Conservation (phyloP, 2,888 invertebrate species). For the Teinopalpus imperialis region DNA sequence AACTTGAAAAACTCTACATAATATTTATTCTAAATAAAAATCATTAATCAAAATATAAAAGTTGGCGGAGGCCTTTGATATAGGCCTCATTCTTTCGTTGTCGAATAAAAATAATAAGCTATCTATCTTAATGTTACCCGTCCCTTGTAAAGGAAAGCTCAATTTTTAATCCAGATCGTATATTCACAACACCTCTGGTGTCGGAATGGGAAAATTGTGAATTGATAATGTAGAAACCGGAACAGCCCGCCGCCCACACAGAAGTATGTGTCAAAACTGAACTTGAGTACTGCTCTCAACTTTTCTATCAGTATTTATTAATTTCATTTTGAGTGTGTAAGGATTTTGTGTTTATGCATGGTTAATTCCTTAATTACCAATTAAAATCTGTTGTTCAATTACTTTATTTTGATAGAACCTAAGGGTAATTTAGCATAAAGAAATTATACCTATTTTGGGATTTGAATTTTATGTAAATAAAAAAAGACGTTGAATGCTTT, state of each 20-base stretch:
- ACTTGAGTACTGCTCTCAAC: conserved; percentile 36
- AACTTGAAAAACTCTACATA: too few species aligned
- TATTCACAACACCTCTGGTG: conserved; percentile 25
- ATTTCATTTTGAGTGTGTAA: conserved; percentile 56
- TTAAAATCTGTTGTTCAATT: conserved; percentile 3
- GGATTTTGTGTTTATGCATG: conserved; percentile 44
- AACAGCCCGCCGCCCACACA: conserved; percentile 24
- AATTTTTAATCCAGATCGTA: conserved; percentile 15
- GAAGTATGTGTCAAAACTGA: conserved; percentile 27
- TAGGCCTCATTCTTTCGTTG: conserved; percentile 18
- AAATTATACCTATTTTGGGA: too few species aligned
- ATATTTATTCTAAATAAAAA: conserved; percentile 37
- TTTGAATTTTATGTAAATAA: too few species aligned
- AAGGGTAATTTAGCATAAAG: too few species aligned
- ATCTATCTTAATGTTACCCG: conserved; percentile 21
- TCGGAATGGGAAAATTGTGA: conserved; percentile 34
- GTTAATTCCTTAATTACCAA: conserved; percentile 28
- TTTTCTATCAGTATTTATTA: conserved; percentile 50
- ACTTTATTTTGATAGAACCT: too few species aligned
- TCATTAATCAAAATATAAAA: conserved; percentile 11
- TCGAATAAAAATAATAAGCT: conserved; percentile 18
- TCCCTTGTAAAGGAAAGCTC: conserved; percentile 13
- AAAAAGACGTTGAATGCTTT: too few species aligned
- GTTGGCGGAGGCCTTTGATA: conserved; percentile 6
- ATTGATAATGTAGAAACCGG: conserved; percentile 34